Evolutionary conservation across 2,888 invertebrate genomes (phyloP).

Genomic region (Callyntrura sp.): DNA sequence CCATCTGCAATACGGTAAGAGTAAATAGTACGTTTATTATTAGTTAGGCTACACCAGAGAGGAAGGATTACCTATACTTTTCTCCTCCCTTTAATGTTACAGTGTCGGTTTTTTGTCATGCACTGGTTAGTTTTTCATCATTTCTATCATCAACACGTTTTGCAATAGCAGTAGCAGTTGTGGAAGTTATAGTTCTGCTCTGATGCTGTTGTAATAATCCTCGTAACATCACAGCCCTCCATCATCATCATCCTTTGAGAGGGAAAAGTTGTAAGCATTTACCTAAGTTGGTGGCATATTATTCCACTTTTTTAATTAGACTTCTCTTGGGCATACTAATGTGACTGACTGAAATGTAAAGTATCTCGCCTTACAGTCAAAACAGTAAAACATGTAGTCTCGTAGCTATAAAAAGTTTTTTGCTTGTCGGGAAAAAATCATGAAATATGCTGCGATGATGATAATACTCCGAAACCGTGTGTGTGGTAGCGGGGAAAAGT

Average conservation of each 20-base stretch:
- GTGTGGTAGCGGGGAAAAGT: neutral
- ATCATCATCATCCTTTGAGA: neutral
- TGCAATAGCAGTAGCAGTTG: neutral
- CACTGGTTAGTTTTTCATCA: neutral
- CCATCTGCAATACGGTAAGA: too few relatives aligned
- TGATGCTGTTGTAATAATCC: neutral
- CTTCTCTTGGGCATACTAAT: constrained; percentile 19
- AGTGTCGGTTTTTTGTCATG: neutral
- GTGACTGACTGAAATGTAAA: neutral
- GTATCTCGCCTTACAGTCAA: neutral
- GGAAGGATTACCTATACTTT: too few relatives aligned
- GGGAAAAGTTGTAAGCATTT: constrained; percentile 8
- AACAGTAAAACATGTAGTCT: neutral
- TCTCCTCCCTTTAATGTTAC: neutral
- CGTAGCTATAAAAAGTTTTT: neutral
- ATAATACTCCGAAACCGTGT: neutral
- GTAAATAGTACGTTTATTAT: too few relatives aligned
- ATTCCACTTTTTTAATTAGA: constrained; percentile 23
- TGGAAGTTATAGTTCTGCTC: neutral
- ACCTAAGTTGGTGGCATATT: neutral
- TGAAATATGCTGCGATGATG: neutral
- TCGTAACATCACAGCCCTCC: neutral
- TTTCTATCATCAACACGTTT: neutral
- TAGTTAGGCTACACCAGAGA: too few relatives aligned
- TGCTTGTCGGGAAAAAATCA: constrained; percentile 15